These are phyloP conservation scores for Drosophila watanabei DNA, from an alignment of 1,140 invertebrate species.

Conservation along the genomic window DNA sequence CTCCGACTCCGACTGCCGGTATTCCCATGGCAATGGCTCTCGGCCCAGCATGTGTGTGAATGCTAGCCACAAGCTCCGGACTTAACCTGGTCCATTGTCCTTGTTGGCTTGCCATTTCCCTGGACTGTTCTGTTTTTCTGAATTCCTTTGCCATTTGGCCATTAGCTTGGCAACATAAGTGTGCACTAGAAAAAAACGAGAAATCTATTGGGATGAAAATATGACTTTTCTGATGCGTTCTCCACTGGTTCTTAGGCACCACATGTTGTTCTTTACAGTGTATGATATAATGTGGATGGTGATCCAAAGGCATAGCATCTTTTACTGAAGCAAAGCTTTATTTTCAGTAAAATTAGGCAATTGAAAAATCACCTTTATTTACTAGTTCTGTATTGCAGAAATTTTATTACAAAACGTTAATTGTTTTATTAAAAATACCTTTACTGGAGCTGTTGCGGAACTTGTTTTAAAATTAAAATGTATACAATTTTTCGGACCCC, in stretches of 20 bases:
- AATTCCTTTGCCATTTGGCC: constrained; percentile 24
- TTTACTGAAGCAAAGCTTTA: neutral
- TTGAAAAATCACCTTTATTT: neutral
- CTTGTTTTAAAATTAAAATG: no score
- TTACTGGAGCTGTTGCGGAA: neutral
- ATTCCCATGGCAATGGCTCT: constrained; percentile 24
- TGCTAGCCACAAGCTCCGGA: constrained; percentile 6
- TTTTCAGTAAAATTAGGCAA: neutral
- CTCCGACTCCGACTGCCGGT: constrained; percentile 9
- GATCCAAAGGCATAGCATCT: neutral
- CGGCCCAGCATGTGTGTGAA: neutral
- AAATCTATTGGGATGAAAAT: neutral
- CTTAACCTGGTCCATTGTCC: constrained; percentile 29
- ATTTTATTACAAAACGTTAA: neutral
- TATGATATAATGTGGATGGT: neutral
- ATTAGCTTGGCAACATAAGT: constrained; percentile 16
- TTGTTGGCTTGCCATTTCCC: neutral
- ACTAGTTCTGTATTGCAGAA: neutral
- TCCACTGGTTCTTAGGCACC: neutral
- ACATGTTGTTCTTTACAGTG: neutral
- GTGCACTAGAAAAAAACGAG: neutral
- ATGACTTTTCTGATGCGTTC: no score
- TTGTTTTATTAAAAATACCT: neutral
- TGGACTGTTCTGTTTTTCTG: constrained; percentile 2
- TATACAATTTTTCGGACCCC: neutral